Conservation (phyloP, 2,888 invertebrate species). For the Hoplodrina ambigua region DNA sequence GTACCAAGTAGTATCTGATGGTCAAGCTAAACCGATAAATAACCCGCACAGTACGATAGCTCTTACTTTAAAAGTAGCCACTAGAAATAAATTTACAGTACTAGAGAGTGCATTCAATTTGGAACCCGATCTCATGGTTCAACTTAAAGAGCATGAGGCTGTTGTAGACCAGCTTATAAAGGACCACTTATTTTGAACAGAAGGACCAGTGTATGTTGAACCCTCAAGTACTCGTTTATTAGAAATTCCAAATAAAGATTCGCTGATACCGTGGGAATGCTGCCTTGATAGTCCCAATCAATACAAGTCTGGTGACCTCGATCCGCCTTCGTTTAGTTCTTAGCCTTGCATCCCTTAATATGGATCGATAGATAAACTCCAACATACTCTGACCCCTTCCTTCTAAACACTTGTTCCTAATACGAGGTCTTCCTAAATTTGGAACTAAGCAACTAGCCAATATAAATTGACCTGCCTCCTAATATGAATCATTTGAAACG, state of each 20-base stretch:
- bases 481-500: constrained; percentile 34
- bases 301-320: constrained; percentile 57
- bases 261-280: constrained; percentile 67
- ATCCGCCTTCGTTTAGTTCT: constrained; percentile 61
- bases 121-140: constrained; percentile 39
- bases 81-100: constrained; percentile 37
- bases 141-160: constrained; percentile 33
- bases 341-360: constrained; percentile 79
- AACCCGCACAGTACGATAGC: neutral
- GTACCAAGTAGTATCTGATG: neutral
- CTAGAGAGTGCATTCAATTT: constrained; percentile 55
- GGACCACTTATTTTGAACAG: neutral
- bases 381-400: constrained; percentile 60
- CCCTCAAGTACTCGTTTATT: constrained; percentile 50
- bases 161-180: constrained; percentile 44
- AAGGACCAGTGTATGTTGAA: constrained; percentile 34
- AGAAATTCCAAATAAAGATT: constrained; percentile 67
- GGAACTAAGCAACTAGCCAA: constrained; percentile 30
- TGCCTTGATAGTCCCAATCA: constrained; percentile 64
- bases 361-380: constrained; percentile 63
- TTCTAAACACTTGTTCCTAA: constrained; percentile 61
- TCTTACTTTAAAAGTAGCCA: constrained; percentile 16
- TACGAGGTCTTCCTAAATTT: constrained; percentile 58
- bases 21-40: constrained; percentile 22
- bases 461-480: constrained; percentile 56